These are phyloP conservation scores for Corydoras maculifer DNA, from an alignment of 2,113 vertebrate genomes.

Conservation along the genomic window DNA sequence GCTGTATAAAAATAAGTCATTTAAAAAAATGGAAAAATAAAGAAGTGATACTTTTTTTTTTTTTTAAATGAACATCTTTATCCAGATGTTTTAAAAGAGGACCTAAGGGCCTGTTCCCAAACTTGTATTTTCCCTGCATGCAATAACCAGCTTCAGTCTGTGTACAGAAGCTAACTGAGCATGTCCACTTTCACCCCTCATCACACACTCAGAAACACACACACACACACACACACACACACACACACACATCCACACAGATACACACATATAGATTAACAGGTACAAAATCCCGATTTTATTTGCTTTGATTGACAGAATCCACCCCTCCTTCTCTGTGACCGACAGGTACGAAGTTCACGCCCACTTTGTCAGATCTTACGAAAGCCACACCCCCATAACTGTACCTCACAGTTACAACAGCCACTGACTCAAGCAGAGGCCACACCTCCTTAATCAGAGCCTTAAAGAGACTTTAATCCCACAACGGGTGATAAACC, in stretches of 20 bases:
- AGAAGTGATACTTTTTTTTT: not conserved
- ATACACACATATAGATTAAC: not conserved
- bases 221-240: not conserved
- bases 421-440: not conserved
- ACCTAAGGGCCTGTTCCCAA: slow-evolving; percentile 12
- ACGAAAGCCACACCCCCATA: not conserved
- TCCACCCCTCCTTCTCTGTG: not conserved
- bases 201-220: not conserved
- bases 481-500: not conserved
- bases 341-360: not conserved
- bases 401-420: not conserved
- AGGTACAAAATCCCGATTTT: not conserved
- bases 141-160: not conserved
- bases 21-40: not conserved
- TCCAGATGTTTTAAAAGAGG: slow-evolving; percentile 12
- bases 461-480: not conserved
- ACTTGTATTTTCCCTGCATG: not conserved
- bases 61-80: not conserved
- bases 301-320: not conserved
- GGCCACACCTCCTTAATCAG: not conserved
- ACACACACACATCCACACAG: not conserved
- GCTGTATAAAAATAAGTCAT: slow-evolving; percentile 47
- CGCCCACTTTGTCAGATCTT: not conserved
- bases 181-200: no score
- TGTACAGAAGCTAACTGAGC: not conserved